Conservation (phyloP, 2,888 invertebrate genomes). For the Caenorhabditis sp. region DNA sequence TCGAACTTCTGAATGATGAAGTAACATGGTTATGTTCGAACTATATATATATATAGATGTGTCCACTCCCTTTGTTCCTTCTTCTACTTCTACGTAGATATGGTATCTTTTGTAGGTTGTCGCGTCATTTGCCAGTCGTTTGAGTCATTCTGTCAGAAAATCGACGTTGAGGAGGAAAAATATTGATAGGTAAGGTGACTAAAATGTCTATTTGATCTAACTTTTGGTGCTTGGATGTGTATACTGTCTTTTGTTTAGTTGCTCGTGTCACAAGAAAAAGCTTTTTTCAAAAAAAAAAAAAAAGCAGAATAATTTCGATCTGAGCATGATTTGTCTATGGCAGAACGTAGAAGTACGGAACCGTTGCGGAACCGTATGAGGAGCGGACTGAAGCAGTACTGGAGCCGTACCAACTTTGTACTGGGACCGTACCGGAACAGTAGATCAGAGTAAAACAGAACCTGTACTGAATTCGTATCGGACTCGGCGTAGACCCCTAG, state of each 20-base stretch:
- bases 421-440: no score
- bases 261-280: conserved; percentile 10
- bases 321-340: no score
- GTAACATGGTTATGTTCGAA: neutral
- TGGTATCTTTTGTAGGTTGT: conserved; percentile 47
- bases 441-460: no score
- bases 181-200: conserved; percentile 39
- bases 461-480: no score
- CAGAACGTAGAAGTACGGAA: no score
- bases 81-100: neutral
- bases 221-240: no score
- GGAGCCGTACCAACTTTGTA: no score
- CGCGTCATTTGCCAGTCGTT: conserved; percentile 52
- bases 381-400: no score
- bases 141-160: conserved; percentile 47
- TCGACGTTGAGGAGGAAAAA: conserved; percentile 38
- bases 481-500: no score
- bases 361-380: no score
- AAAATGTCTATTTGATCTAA: neutral
- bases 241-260: conserved; percentile 8
- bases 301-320: no score
- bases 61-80: conserved; percentile 1
- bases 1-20: neutral
- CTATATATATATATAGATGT: neutral
- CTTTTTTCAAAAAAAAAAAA: no score